phyloP scores from a whole-genome alignment of 2,797 vertebrate genomes.

The Intellagama lesueurii region DNA sequence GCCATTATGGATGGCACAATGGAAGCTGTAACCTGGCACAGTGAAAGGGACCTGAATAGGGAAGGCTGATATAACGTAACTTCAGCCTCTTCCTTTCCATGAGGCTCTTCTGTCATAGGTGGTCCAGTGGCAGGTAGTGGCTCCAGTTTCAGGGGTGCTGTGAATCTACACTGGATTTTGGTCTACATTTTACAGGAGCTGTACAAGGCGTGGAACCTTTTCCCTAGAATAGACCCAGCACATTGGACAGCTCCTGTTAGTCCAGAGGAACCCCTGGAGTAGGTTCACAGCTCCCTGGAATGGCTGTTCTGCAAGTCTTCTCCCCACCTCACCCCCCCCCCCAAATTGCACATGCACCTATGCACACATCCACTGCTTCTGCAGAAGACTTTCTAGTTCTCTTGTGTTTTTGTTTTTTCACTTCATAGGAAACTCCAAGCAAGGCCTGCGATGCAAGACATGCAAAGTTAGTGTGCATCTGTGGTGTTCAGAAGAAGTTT shows the following conservation, averaged over 20 bases:
- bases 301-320: too few species aligned
- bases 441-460: slow-evolving; percentile 90
- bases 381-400: background rate
- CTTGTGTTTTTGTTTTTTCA: background rate
- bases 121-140: too few species aligned
- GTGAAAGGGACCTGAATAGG: background rate
- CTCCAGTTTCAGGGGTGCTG: too few species aligned
- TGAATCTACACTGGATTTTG: too few species aligned
- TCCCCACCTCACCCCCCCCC: background rate
- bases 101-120: background rate
- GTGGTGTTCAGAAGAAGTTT: slow-evolving; percentile 91
- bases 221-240: too few species aligned
- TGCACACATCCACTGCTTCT: background rate
- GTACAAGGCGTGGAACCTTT: too few species aligned
- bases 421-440: slow-evolving; percentile 89
- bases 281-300: too few species aligned
- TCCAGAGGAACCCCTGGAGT: too few species aligned
- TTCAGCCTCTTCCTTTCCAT: background rate
- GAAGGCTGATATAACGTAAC: background rate
- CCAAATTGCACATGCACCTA: background rate
- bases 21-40: too few species aligned
- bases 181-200: too few species aligned
- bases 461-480: slow-evolving; percentile 93
- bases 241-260: too few species aligned
- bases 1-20: background rate